These are phyloP conservation scores for Drosophila paramelanica DNA, from an alignment of 2,888 invertebrate species.

Conservation along the genomic window DNA sequence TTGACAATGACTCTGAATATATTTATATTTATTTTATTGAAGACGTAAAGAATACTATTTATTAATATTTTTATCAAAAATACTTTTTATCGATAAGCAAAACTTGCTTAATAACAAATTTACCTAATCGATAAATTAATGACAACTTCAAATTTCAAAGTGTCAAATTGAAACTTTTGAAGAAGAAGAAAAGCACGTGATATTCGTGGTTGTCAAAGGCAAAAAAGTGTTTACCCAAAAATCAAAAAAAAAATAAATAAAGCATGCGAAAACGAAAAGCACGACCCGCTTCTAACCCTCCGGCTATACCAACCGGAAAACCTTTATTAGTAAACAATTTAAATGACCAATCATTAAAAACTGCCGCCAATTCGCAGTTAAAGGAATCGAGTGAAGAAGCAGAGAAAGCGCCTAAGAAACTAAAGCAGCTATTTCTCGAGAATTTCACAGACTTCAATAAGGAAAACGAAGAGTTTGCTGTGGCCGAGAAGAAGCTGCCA, in stretches of 20 bases:
- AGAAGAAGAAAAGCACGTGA: background rate
- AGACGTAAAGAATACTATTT: background rate
- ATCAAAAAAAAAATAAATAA: background rate
- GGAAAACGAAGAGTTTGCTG: background rate
- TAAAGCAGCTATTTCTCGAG: background rate
- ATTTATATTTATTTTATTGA: too few relatives aligned
- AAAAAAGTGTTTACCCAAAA: background rate
- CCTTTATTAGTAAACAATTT: background rate
- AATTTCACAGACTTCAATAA: background rate
- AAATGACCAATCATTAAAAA: background rate
- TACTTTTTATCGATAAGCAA: conserved; percentile 1
- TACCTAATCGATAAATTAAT: background rate
- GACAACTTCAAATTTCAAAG: background rate
- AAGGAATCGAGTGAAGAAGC: background rate
- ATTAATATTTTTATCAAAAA: background rate
- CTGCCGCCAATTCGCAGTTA: background rate
- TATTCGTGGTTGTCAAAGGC: background rate
- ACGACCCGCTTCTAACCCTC: background rate
- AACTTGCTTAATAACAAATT: background rate
- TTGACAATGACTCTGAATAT: background rate
- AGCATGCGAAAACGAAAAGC: background rate
- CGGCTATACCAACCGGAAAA: background rate
- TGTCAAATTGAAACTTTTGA: background rate
- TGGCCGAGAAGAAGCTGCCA: too few relatives aligned
- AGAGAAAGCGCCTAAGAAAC: background rate